Conservation (phyloP, 2,797 vertebrate genomes). For the Pachyuromys duprasi region DNA sequence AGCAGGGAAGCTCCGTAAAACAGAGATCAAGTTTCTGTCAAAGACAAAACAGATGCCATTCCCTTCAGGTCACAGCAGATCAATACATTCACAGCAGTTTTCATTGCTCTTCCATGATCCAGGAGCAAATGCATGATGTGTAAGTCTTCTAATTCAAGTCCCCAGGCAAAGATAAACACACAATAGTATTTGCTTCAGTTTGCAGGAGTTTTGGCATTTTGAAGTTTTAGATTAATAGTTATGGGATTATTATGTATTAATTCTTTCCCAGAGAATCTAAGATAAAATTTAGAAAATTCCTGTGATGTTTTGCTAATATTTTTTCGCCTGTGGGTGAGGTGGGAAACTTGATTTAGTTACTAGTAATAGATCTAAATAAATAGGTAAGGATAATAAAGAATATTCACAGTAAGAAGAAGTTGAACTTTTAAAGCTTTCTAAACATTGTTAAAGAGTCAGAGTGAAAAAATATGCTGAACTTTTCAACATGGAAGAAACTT, state of each 20-base stretch:
- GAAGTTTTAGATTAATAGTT: neutral
- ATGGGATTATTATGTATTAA: neutral
- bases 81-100: neutral
- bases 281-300: neutral
- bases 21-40: neutral
- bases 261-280: slow-evolving; percentile 11
- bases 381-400: neutral
- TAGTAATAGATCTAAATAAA: neutral
- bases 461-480: neutral
- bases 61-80: neutral
- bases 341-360: neutral
- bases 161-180: neutral
- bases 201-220: slow-evolving; percentile 21
- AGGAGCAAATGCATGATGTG: neutral
- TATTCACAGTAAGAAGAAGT: neutral
- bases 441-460: neutral
- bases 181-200: neutral
- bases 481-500: neutral
- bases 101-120: neutral
- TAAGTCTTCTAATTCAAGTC: neutral
- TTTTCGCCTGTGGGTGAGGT: neutral
- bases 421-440: neutral
- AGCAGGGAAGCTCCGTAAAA: neutral
- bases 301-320: slow-evolving; percentile 2
- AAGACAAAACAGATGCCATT: slow-evolving; percentile 18